Percentiles rank a stretch among this genome's conserved stretches.
Conservation (phyloP, 2,888 invertebrate genomes). For the Dastarcus helophoroides region DNA sequence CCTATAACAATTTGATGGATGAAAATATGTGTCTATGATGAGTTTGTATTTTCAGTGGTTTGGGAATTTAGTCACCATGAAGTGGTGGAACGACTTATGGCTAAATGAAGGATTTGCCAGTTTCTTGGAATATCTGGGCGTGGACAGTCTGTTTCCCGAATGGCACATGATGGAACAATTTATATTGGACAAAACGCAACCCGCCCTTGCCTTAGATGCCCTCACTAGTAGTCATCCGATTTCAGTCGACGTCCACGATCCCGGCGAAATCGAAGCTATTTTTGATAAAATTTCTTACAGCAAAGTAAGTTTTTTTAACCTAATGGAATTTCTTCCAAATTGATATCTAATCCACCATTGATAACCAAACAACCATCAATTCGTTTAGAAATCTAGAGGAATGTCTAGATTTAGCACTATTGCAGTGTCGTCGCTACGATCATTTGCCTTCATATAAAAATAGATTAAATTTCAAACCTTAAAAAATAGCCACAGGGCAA, state of each 20-base stretch:
- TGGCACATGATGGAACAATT: constrained; percentile 64
- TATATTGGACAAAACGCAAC: constrained; percentile 54
- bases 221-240: constrained; percentile 61
- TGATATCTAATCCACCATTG: constrained; percentile 8
- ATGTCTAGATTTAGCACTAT: no score
- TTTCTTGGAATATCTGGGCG: constrained; percentile 67
- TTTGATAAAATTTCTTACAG: constrained; percentile 67
- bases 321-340: constrained; percentile 3
- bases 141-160: constrained; percentile 48
- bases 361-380: no score
- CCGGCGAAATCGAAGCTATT: constrained; percentile 58
- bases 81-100: constrained; percentile 92
- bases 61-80: constrained; percentile 85
- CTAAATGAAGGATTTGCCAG: constrained; percentile 81
- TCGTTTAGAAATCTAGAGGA: no score
- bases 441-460: no score
- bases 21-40: no score
- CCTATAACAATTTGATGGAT: no score
- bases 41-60: constrained; percentile 52
- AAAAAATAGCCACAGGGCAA: no score
- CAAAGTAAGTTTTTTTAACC: constrained; percentile 43
- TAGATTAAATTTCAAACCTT: no score
- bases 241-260: constrained; percentile 54
- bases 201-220: constrained; percentile 56
- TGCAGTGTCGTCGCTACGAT: no score